Percentiles rank a stretch among this genome's conserved stretches.
phyloP scores from a whole-genome alignment of 2,113 vertebrate genomes.

The Mormyrus lacerda region DNA sequence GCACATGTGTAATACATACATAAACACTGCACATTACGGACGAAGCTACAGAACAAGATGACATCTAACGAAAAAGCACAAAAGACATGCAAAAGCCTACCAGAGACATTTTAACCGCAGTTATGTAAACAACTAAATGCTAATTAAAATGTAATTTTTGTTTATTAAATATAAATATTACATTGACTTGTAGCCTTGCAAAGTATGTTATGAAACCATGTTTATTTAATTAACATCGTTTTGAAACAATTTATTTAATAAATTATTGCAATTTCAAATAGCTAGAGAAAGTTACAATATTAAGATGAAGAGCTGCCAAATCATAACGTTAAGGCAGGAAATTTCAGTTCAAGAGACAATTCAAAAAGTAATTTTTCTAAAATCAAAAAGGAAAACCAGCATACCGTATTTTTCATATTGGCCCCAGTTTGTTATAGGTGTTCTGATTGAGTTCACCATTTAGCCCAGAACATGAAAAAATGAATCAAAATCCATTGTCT shows the following conservation, averaged over 20 bases:
- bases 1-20: background rate
- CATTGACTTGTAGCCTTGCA: background rate
- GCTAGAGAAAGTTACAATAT: background rate
- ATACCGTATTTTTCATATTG: background rate
- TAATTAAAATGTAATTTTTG: background rate
- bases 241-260: background rate
- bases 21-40: background rate
- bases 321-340: background rate
- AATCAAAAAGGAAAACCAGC: background rate
- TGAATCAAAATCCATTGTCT: background rate
- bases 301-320: no score
- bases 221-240: background rate
- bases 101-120: background rate
- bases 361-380: background rate
- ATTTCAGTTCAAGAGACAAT: background rate
- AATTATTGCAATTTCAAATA: background rate
- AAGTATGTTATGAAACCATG: background rate
- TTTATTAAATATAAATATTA: background rate
- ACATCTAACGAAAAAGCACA: background rate
- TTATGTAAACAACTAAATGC: background rate
- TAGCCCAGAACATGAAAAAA: background rate
- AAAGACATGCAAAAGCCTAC: background rate
- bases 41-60: background rate
- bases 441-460: background rate
- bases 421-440: background rate